phyloP scores from a whole-genome alignment of 1,140 invertebrate species.

The Probaryconus sp. region DNA sequence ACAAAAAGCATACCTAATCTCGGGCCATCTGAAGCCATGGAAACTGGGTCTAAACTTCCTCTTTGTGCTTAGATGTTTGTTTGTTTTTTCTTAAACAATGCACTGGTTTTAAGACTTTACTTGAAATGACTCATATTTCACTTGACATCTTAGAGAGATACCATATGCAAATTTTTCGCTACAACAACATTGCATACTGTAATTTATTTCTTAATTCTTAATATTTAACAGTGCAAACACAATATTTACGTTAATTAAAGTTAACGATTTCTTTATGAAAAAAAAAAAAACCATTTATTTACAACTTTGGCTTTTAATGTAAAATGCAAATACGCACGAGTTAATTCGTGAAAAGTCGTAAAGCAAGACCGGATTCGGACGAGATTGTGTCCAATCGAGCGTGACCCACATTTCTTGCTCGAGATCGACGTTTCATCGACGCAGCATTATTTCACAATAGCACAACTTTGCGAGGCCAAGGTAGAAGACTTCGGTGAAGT shows the following conservation, averaged over 20 bases:
- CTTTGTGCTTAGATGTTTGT: no score
- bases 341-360: slow-evolving; percentile 15
- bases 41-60: slow-evolving; percentile 22
- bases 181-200: no score
- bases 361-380: neutral
- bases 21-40: slow-evolving; percentile 9
- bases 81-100: no score
- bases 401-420: slow-evolving; percentile 28
- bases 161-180: no score
- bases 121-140: no score
- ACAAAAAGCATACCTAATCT: slow-evolving; percentile 25
- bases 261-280: no score
- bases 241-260: no score
- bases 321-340: slow-evolving; percentile 11
- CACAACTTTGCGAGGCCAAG: slow-evolving; percentile 26
- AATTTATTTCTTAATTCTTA: no score
- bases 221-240: no score
- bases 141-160: no score
- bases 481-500: slow-evolving; percentile 19
- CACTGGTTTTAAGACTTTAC: no score
- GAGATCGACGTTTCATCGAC: slow-evolving; percentile 27
- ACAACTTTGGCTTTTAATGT: slow-evolving; percentile 18
- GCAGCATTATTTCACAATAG: slow-evolving; percentile 25
- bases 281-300: no score
- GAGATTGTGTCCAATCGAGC: slow-evolving; percentile 4